phyloP scores from a whole-genome alignment of 2,797 vertebrate genomes.

The Arctocebus calabarensis region DNA sequence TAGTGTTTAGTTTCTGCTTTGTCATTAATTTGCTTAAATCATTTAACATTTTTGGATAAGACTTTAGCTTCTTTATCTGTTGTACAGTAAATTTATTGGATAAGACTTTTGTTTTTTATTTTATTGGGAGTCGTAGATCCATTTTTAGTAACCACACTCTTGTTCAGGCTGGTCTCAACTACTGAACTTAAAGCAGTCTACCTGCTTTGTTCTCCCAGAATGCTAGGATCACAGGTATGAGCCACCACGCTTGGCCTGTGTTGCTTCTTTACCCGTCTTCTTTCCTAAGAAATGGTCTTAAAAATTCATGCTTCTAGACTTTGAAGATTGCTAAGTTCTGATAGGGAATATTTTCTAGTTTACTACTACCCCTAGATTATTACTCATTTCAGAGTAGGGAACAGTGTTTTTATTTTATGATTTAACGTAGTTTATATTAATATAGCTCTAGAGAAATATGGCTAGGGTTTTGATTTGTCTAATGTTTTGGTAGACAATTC shows the following conservation, averaged over 20 bases:
- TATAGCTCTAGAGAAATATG: not conserved
- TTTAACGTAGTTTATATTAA: not conserved
- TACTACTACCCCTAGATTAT: not conserved
- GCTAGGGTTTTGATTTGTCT: not conserved
- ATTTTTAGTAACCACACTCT: too few species aligned
- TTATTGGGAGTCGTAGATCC: not conserved
- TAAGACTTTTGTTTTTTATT: not conserved
- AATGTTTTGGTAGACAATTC: not conserved
- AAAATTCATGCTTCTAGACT: not conserved
- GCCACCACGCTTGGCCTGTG: too few species aligned
- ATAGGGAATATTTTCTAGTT: not conserved
- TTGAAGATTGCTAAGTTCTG: not conserved
- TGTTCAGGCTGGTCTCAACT: too few species aligned
- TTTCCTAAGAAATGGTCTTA: not conserved
- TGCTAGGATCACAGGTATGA: too few species aligned
- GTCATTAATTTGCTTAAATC: conserved; percentile 21
- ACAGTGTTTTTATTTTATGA: conserved; percentile 4
- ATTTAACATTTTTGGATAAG: conserved; percentile 9
- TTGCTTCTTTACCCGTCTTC: not conserved
- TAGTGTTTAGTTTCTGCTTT: conserved; percentile 27
- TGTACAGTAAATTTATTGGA: conserved; percentile 21
- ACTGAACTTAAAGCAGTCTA: too few species aligned
- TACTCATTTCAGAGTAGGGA: not conserved
- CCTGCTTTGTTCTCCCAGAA: too few species aligned
- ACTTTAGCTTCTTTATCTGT: not conserved